phyloP scores from a whole-genome alignment of 2,113 vertebrate species.

The Ceuthmochares aereus region DNA sequence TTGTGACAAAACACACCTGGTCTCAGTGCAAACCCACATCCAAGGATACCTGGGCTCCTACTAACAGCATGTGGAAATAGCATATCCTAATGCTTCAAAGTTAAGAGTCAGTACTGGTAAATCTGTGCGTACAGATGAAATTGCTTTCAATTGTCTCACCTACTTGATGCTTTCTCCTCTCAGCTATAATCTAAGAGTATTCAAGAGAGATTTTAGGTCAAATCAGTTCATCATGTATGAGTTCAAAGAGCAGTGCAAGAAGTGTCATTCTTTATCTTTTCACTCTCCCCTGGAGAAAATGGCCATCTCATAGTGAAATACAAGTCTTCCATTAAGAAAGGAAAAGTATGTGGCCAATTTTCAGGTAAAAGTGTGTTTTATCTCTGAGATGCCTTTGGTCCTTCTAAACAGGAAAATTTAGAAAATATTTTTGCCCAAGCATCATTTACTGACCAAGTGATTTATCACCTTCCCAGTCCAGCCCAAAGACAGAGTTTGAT shows the following conservation, averaged over 20 bases:
- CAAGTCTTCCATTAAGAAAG: neutral
- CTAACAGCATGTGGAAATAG: neutral
- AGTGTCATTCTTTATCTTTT: neutral
- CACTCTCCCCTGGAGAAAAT: neutral
- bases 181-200: neutral
- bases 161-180: neutral
- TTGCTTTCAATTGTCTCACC: neutral
- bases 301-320: neutral
- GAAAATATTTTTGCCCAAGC: neutral
- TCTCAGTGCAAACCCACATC: neutral
- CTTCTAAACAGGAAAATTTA: neutral
- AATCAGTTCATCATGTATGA: neutral
- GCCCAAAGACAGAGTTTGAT: neutral
- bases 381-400: neutral
- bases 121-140: neutral
- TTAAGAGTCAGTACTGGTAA: too few relatives aligned
- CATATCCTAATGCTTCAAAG: neutral
- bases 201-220: neutral
- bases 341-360: neutral
- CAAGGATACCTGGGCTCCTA: accelerated
- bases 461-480: neutral
- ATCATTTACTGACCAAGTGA: neutral
- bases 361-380: neutral
- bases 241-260: neutral
- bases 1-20: neutral